Conservation (phyloP, 2,113 vertebrate species). For the Planiliza haematocheilus region DNA sequence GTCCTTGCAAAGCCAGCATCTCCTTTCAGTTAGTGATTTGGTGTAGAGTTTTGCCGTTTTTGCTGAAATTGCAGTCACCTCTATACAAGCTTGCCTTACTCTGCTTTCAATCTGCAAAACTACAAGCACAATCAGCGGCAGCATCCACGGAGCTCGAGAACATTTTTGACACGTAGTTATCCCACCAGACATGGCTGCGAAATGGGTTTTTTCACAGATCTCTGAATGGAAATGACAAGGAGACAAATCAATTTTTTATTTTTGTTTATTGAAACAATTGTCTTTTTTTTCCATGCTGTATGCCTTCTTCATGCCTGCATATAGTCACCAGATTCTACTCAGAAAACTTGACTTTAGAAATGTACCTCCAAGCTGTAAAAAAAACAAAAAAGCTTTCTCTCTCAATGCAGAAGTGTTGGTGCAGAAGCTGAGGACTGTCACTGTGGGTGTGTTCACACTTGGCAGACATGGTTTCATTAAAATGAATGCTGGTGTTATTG, state of each 20-base stretch:
- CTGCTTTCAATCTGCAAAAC: conserved; percentile 23
- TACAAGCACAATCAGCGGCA: conserved; percentile 24
- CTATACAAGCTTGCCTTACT: conserved; percentile 33
- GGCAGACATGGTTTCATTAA: too few relatives aligned
- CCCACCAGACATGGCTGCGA: conserved; percentile 62
- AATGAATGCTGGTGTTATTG: too few relatives aligned
- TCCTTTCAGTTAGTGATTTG: conserved; percentile 40
- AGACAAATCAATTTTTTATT: conserved; percentile 62
- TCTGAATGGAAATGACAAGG: conserved; percentile 62
- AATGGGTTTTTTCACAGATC: conserved; percentile 67
- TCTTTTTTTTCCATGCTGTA: conserved; percentile 12
- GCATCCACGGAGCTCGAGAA: conserved; percentile 27
- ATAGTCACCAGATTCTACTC: conserved; percentile 17
- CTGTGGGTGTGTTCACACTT: too few relatives aligned
- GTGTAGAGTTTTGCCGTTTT: conserved; percentile 16
- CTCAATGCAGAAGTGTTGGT: background rate
- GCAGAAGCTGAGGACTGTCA: too few relatives aligned
- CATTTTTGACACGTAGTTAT: conserved; percentile 66
- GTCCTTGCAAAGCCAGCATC: background rate
- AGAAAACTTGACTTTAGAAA: conserved; percentile 14
- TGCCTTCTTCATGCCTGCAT: conserved; percentile 10
- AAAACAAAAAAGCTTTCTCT: background rate
- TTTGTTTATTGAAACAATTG: conserved; percentile 62
- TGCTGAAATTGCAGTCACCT: conserved; percentile 43
- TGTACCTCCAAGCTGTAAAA: background rate